Percentiles rank a stretch among this genome's conserved stretches.
These are phyloP conservation scores for Sepiola atlantica DNA, from an alignment of 2,888 invertebrate species.

Conservation along the genomic window DNA sequence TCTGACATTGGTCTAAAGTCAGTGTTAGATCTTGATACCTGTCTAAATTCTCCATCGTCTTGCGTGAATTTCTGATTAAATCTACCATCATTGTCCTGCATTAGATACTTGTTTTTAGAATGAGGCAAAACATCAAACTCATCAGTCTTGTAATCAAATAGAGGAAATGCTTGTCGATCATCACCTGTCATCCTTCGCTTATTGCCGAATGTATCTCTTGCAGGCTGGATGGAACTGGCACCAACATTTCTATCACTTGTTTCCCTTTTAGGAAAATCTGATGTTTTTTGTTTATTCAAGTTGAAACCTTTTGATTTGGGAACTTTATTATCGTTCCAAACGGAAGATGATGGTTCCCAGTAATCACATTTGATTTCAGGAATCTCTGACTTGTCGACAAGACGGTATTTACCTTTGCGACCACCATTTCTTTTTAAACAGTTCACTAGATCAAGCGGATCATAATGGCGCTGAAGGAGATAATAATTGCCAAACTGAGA, in stretches of 20 bases:
- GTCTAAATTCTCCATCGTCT: neutral
- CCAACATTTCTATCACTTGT: neutral
- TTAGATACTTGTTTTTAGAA: neutral
- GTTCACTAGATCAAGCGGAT: neutral
- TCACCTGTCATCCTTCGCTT: neutral
- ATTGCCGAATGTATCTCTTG: neutral
- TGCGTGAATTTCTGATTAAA: neutral
- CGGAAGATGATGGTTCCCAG: constrained; percentile 1
- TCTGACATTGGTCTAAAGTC: neutral
- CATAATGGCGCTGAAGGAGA: neutral
- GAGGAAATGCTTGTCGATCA: neutral
- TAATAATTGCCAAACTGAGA: neutral
- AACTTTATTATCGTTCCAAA: neutral
- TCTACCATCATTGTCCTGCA: neutral
- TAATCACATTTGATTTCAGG: neutral
- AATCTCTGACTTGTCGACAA: neutral
- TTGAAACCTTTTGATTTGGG: neutral
- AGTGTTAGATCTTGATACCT: neutral
- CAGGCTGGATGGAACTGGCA: neutral
- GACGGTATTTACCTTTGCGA: neutral
- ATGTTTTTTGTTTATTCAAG: neutral
- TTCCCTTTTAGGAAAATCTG: neutral
- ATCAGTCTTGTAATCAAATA: neutral
- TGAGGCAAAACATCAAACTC: neutral
- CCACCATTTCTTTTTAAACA: constrained; percentile 35